Percentiles rank a stretch among this genome's conserved stretches.
These are phyloP conservation scores for Tyto alba DNA, from an alignment of 2,113 vertebrate genomes.

Conservation along the genomic window DNA sequence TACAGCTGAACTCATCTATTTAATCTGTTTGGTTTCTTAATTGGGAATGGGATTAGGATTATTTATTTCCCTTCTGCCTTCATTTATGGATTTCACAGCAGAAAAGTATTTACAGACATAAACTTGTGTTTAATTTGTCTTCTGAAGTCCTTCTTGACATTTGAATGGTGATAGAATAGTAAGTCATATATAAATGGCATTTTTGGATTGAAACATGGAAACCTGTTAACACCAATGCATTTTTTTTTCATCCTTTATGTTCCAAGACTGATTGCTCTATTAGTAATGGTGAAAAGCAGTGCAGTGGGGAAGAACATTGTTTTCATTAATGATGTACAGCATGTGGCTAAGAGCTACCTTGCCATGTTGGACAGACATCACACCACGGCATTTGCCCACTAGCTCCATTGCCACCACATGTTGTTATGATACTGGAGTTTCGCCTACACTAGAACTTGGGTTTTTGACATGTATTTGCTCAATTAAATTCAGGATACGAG, in stretches of 20 bases:
- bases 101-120: neutral
- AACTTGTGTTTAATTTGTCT: neutral
- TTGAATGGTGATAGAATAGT: neutral
- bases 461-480: conserved; percentile 6
- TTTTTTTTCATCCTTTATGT: neutral
- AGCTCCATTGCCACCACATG: neutral
- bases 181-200: neutral
- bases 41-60: neutral
- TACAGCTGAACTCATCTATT: neutral
- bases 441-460: neutral
- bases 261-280: neutral
- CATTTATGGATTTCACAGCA: neutral
- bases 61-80: neutral
- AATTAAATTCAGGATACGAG: conserved; percentile 24
- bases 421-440: neutral
- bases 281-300: neutral
- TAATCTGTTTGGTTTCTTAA: neutral
- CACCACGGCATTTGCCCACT: neutral
- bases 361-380: neutral
- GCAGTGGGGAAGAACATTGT: neutral
- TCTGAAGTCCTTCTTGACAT: neutral
- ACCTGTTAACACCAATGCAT: neutral
- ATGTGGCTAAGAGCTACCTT: neutral
- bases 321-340: neutral
- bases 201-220: neutral